phyloP scores from a whole-genome alignment of 2,888 invertebrate genomes.

The Hemistola chrysoprasaria region DNA sequence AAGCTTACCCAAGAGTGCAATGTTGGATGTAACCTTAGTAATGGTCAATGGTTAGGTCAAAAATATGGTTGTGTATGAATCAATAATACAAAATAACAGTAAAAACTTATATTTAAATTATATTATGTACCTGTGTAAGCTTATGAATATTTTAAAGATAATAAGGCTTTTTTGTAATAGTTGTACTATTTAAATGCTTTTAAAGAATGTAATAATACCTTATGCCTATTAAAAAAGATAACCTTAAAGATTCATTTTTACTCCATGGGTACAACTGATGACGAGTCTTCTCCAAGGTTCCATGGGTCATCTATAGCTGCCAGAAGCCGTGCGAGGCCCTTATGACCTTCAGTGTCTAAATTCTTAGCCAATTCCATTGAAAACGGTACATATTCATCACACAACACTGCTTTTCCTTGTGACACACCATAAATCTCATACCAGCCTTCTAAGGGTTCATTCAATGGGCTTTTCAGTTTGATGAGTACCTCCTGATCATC shows the following conservation, averaged over 20 bases:
- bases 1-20: constrained; percentile 61
- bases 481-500: constrained; percentile 74
- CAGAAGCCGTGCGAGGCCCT: constrained; percentile 61
- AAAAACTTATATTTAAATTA: not conserved
- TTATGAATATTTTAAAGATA: not conserved
- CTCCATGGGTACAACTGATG: constrained; percentile 61
- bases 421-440: constrained; percentile 72
- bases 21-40: constrained; percentile 52
- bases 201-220: constrained; percentile 1
- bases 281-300: constrained; percentile 66
- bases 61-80: no score
- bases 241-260: constrained; percentile 32
- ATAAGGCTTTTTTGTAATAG: not conserved
- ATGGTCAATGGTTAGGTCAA: no score
- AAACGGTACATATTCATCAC: constrained; percentile 71
- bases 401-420: constrained; percentile 69
- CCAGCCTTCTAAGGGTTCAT: constrained; percentile 73
- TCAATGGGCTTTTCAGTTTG: constrained; percentile 58
- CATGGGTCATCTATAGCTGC: constrained; percentile 73
- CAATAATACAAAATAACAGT: not conserved
- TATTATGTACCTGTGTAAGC: not conserved
- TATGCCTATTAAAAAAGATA: constrained; percentile 11
- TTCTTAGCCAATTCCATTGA: constrained; percentile 62
- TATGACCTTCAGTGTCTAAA: constrained; percentile 70
- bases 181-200: not conserved